Evolutionary conservation across 2,797 vertebrate genomes (phyloP), one percentile per base, ranked within the genome.

Genomic region (Coranthus polyacanthus): DNA sequence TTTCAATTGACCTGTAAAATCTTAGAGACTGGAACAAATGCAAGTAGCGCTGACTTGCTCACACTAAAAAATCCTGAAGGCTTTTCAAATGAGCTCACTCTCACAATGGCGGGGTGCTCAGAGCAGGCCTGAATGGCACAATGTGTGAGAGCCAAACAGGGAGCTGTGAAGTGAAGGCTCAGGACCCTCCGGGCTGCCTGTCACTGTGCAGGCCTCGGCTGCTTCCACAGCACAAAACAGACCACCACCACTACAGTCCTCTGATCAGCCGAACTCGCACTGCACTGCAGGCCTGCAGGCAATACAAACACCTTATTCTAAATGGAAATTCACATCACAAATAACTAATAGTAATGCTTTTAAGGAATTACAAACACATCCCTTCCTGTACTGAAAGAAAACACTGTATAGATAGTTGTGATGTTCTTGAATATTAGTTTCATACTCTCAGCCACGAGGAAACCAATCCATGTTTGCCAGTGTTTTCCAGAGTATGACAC

Each of bases 1-100:
- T 92, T 92, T 95, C 92, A 92, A 90, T 92, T 94, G 95, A 95
- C 94, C 95, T 95, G 94, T 88, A 94, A 95, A 95, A 95, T 94
- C 94, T 94, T 93, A 84, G 80, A 91, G 94, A 95, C 95, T 96
- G 94, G 93, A 95, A 94, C 93, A 95, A 95, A 95, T 95, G 94
- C 94, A 95, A 96, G 96, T 95, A 90, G 87, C 84, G 83, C 93
- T 93, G 93, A 95, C 93, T 95, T 93, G 93, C 92, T 92, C 87
- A 78, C 90, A 92, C 89, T 47, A 49, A 64, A 93, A 94, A 94
- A 91, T 92, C 94, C 90, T 92, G 85, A 94, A 91, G 92, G 92
- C 82, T 93, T 95, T 95, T 95, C 90, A 94, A 93, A 91, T 91
- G 85, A 94, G 92, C 76, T 82, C 58, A 56, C 63, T 43, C 69